Conservation (phyloP, 2,888 invertebrate genomes). For the Platycheirus rosarum region DNA sequence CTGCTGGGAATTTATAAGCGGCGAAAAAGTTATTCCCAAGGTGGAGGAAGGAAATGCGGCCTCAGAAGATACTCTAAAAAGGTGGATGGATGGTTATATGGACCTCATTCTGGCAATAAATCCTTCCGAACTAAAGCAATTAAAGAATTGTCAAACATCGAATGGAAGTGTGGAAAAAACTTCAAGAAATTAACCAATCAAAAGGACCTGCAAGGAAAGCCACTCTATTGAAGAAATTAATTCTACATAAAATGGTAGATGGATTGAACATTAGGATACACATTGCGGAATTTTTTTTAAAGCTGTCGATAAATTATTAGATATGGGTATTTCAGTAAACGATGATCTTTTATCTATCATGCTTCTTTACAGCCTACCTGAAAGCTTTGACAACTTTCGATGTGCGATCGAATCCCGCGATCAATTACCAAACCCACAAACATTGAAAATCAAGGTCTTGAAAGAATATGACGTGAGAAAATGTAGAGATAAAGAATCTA, state of each 20-base stretch:
- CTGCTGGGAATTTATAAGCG: constrained; percentile 58
- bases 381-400: constrained; percentile 78
- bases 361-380: constrained; percentile 78
- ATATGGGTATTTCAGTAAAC: constrained; percentile 77
- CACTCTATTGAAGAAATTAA: too few relatives aligned
- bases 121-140: constrained; percentile 20
- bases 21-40: constrained; percentile 22
- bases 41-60: background rate
- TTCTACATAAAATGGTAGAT: constrained; percentile 77
- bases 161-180: constrained; percentile 77
- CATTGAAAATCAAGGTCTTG: constrained; percentile 69
- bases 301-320: constrained; percentile 78
- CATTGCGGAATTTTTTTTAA: constrained; percentile 78
- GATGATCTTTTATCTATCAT: constrained; percentile 78
- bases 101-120: constrained; percentile 21
- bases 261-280: constrained; percentile 78
- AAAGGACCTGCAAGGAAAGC: constrained; percentile 79
- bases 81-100: background rate
- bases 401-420: constrained; percentile 79
- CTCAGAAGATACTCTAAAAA: too few relatives aligned
- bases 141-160: constrained; percentile 23
- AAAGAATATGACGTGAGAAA: constrained; percentile 72
- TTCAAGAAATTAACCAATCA: constrained; percentile 79
- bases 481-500: constrained; percentile 12
- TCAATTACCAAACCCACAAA: constrained; percentile 67